Base-by-base conservation (phyloP, 2,888 invertebrate genomes). In the Philereme transversata region DNA sequence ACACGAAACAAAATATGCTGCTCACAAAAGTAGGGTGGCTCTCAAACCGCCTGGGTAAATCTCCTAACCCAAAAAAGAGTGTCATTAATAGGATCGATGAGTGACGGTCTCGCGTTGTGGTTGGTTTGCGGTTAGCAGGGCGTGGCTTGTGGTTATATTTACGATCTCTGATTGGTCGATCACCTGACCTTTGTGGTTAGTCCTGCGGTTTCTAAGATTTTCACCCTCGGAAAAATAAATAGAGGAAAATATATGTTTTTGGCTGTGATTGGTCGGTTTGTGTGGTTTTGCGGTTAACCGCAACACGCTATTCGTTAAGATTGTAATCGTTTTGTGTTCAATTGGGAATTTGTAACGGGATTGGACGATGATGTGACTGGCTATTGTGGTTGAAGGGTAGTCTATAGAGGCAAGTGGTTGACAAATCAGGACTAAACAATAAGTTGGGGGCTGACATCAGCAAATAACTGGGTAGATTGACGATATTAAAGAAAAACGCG, bases 101-200 rank as follows among this genome's bases (percentile, higher is more conserved):
- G 81, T 70, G 86, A 80, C 80, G 81, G 87, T 93, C 91, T 92
- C 88, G 91, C 87, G 81, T 88, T 91, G 93, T 91, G 92, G 93
- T 93, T 93, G 93, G 93, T 92, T 94, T 94, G 94, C 89, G 94
- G 94, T 94, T 93, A 92, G 81, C 78, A 81, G 91, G 94, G 94
- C 94, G 94, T 92, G 93, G 93, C 86, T 89, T 94, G 94, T 77
- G 94, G 94, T 94, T 88, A 90, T 85, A 92, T 90, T 90, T 91
- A 90, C 88, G 87, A 87, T 81, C 84, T 85, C 78, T 87, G 79
- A 94, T 94, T 94, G 94, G 94, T 83, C 87, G 88, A 90, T 89
- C 82, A 90, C 86, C 88, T 92, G 89, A 90, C 91, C 90, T 91
- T 92, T 92, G 93, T 78, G 93, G 93, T 92, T 92, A 90, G 88